Percentiles rank a stretch among this genome's conserved stretches.
Conservation (phyloP, 2,888 invertebrate genomes). For the Luperina testacea region DNA sequence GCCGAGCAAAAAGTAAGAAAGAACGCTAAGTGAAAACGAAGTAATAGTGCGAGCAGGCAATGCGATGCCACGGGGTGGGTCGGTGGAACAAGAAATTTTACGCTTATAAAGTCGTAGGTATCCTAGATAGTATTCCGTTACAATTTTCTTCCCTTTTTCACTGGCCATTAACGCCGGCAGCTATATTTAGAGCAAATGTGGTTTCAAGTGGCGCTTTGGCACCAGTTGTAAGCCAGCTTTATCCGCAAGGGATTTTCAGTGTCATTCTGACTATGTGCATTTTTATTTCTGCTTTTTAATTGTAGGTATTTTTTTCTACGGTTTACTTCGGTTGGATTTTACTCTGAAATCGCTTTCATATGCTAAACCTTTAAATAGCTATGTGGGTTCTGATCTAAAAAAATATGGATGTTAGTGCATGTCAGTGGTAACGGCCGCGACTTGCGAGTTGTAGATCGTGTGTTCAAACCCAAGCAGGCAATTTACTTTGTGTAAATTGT, state of each 20-base stretch:
- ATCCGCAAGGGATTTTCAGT: slow-evolving; percentile 31
- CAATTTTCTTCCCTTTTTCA: slow-evolving; percentile 1
- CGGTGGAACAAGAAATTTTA: not conserved
- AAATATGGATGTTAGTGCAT: not conserved
- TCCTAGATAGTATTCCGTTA: not conserved
- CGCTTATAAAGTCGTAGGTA: not conserved
- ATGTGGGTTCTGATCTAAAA: not conserved
- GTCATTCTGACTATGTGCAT: slow-evolving; percentile 16
- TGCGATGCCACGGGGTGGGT: too few species aligned
- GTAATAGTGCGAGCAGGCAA: too few species aligned
- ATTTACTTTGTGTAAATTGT: not conserved
- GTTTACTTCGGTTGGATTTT: not conserved
- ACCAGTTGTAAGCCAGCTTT: slow-evolving; percentile 32
- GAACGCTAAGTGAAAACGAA: too few species aligned
- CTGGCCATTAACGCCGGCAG: not conserved
- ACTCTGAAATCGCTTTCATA: not conserved
- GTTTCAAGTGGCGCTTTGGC: slow-evolving; percentile 43
- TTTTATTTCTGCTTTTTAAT: slow-evolving; percentile 19
- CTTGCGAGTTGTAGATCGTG: not conserved
- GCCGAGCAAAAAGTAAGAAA: too few species aligned
- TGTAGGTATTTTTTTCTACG: not conserved
- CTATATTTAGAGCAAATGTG: slow-evolving; percentile 42
- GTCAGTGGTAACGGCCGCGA: not conserved
- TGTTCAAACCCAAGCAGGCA: not conserved
- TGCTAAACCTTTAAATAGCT: not conserved